Evolutionary conservation across 1,140 invertebrate genomes (phyloP).

Genomic region (Camponotus pennsylvanicus): DNA sequence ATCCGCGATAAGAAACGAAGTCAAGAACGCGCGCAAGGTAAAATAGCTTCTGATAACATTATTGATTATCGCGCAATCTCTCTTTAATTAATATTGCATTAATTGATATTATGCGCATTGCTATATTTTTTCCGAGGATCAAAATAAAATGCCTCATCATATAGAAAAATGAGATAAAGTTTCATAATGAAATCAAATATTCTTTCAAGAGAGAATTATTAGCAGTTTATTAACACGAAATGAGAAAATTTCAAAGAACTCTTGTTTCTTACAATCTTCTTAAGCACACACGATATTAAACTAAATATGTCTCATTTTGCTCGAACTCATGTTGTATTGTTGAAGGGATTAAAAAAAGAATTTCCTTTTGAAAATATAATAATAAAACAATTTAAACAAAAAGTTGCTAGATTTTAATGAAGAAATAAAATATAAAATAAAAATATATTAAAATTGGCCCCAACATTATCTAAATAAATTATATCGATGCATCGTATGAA

Average conservation of each 20-base stretch:
- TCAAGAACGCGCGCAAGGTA: slow-evolving; percentile 42
- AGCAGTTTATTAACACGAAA: not conserved
- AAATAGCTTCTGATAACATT: slow-evolving; percentile 53
- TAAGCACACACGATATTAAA: slow-evolving; percentile 30
- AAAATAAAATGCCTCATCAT: not conserved
- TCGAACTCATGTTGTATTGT: not conserved
- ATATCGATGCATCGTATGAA: not conserved
- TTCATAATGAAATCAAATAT: not conserved
- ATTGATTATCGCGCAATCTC: not conserved
- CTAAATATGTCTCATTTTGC: not conserved
- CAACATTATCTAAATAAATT: not conserved
- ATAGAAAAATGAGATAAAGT: not conserved
- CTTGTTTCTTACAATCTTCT: no score
- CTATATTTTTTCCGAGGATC: not conserved
- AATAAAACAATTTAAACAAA: not conserved
- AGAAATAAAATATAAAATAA: slow-evolving; percentile 9
- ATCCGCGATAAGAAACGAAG: slow-evolving; percentile 59
- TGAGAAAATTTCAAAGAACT: not conserved
- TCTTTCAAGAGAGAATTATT: not conserved
- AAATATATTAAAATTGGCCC: not conserved
- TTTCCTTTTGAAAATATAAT: not conserved
- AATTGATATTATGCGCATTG: slow-evolving; percentile 16
- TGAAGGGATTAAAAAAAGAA: not conserved
- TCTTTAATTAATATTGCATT: slow-evolving; percentile 7
- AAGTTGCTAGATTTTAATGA: not conserved